Evolutionary conservation across 2,888 invertebrate genomes (phyloP).

Genomic region (Rhogogaster chlorosoma): DNA sequence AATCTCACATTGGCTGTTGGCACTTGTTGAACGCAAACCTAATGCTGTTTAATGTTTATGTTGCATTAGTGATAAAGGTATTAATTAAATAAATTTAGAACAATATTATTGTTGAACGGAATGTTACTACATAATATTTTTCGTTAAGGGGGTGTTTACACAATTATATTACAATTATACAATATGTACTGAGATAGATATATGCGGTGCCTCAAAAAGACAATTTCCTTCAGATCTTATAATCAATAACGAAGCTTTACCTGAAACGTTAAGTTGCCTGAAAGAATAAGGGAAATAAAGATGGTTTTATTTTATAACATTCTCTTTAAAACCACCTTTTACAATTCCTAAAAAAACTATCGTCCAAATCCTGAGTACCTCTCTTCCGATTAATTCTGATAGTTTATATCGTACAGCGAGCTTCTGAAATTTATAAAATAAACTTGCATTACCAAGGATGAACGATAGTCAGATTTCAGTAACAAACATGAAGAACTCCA

Average conservation of each 20-base stretch:
- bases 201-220: conserved; percentile 37
- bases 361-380: background rate
- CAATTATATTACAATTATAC: conserved; percentile 36
- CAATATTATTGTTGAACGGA: background rate
- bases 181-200: background rate
- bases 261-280: conserved; percentile 43
- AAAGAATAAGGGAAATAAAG: conserved; percentile 29
- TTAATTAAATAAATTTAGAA: background rate
- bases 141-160: conserved; percentile 40
- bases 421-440: conserved; percentile 36
- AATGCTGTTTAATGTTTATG: conserved; percentile 6
- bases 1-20: conserved; percentile 13
- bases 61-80: conserved; percentile 33
- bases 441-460: background rate
- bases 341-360: background rate
- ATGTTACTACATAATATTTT: conserved; percentile 31
- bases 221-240: conserved; percentile 28
- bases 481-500: conserved; percentile 27
- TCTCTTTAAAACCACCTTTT: conserved; percentile 1
- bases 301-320: conserved; percentile 37
- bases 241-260: conserved; percentile 33
- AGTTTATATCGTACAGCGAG: conserved; percentile 51
- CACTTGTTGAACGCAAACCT: conserved; percentile 16
- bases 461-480: background rate
- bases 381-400: conserved; percentile 27